phyloP scores from a whole-genome alignment of 1,140 invertebrate genomes.

The Ridgeia piscesae region DNA sequence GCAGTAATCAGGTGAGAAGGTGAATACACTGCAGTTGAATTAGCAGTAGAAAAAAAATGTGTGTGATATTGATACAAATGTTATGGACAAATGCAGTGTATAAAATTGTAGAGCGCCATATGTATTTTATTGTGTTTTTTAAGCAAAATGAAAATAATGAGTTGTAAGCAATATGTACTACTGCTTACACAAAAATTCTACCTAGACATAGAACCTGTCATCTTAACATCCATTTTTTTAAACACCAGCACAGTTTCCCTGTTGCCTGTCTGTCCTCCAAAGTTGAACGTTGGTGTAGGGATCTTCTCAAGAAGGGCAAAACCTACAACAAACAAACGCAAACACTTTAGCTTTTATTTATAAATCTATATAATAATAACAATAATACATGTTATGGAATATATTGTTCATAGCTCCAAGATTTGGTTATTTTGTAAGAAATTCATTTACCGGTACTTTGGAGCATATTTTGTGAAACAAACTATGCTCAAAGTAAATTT shows the following conservation, averaged over 20 bases:
- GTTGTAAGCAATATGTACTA: not conserved
- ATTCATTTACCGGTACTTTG: no score
- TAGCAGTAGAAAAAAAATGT: no score
- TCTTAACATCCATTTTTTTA: slow-evolving; percentile 55
- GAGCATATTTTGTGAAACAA: no score
- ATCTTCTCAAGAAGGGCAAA: slow-evolving; percentile 68
- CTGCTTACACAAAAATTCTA: not conserved
- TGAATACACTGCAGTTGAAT: no score
- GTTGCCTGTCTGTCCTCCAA: slow-evolving; percentile 80
- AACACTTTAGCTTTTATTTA: slow-evolving; percentile 24
- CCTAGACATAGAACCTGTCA: not conserved
- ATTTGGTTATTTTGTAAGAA: no score
- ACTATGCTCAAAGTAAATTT: no score
- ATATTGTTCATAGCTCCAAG: no score
- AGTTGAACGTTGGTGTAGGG: slow-evolving; percentile 78
- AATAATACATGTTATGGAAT: no score
- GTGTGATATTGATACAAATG: no score
- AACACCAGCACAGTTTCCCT: slow-evolving; percentile 78
- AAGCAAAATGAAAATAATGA: not conserved
- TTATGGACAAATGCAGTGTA: not conserved
- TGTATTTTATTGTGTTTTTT: not conserved
- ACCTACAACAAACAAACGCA: slow-evolving; percentile 57
- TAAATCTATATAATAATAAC: no score
- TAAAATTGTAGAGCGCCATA: not conserved
- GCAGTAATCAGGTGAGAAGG: no score